Base-by-base conservation (phyloP, 2,113 vertebrate species). In the Climacteris rufus region DNA sequence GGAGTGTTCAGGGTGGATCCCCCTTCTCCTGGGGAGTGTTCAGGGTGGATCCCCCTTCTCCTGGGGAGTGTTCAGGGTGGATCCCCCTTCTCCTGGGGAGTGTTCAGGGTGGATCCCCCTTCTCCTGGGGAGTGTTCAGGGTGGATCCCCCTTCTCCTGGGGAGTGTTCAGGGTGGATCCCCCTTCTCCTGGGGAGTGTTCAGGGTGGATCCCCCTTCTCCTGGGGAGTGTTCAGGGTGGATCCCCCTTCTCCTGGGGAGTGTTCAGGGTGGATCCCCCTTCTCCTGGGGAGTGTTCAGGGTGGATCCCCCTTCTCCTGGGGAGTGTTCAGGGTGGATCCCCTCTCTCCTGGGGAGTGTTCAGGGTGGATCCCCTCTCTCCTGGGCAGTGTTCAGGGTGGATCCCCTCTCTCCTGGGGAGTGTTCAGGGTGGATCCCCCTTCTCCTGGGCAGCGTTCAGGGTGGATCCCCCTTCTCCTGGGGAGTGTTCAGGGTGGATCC, bases 61-160 rank as follows among this genome's bases (percentile, higher is more conserved):
- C 66, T 40, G 2, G 39, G 61, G 68, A 37, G 42, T 18, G 1
- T 0, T 2, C 37, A 0, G 0, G 7, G 44, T 7, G 28, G 80
- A 2, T 17, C 50, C 11, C 35, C 25, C 10, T 65, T 44, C 63
- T 49, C 76, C 66, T 40, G 2, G 39, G 61, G 68, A 37, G 42
- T 18, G 1, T 0, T 2, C 37, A 0, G 0, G 7, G 44, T 7
- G 28, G 80, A 2, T 17, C 50, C 11, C 35, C 25, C 10, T 65
- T 44, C 63, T 49, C 76, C 66, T 40, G 2, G 39, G 61, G 68
- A 37, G 42, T 18, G 1, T 0, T 2, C 37, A 0, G 0, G 7
- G 44, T 7, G 28, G 80, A 2, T 17, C 50, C 11, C 35, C 25
- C 10, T 65, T 44, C 63, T 49, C 76, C 66, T 40, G 2, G 39